Evolutionary conservation across 2,113 vertebrate genomes (phyloP).

Genomic region (Podarcis muralis): DNA sequence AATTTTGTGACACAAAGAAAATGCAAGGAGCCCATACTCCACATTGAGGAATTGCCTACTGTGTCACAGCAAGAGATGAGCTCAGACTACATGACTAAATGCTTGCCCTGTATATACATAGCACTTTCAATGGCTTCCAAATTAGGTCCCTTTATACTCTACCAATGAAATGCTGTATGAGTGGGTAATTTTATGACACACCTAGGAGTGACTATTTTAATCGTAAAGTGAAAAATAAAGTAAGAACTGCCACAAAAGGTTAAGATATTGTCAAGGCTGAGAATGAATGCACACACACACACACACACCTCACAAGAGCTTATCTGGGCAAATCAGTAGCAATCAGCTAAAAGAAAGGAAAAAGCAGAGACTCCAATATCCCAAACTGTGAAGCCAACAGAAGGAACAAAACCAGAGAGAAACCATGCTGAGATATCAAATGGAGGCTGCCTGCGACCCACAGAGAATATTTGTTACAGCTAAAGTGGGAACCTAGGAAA

Average conservation of each 20-base stretch:
- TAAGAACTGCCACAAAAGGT: constrained; percentile 14
- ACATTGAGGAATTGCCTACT: neutral
- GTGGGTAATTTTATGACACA: neutral
- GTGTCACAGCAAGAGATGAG: neutral
- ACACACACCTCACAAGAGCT: neutral
- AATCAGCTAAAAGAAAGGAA: constrained; percentile 28
- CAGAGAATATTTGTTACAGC: constrained; percentile 29
- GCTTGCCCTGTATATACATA: neutral
- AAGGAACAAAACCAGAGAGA: constrained; percentile 13
- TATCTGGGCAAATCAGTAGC: constrained; percentile 31
- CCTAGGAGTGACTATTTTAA: constrained; percentile 9
- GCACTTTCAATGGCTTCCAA: constrained; percentile 7
- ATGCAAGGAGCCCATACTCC: neutral
- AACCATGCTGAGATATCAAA: neutral
- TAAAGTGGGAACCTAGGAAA: constrained; percentile 24
- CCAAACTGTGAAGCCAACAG: neutral
- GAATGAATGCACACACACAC: neutral
- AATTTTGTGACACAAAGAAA: neutral
- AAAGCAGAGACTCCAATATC: constrained; percentile 15
- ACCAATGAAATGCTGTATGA: constrained; percentile 12
- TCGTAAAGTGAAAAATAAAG: constrained; percentile 23
- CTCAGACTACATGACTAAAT: constrained; percentile 13
- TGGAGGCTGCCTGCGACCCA: neutral
- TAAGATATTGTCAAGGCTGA: constrained; percentile 30
- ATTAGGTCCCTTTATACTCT: neutral